Conservation (phyloP, 1,140 invertebrate genomes). For the Papilio helenus region DNA sequence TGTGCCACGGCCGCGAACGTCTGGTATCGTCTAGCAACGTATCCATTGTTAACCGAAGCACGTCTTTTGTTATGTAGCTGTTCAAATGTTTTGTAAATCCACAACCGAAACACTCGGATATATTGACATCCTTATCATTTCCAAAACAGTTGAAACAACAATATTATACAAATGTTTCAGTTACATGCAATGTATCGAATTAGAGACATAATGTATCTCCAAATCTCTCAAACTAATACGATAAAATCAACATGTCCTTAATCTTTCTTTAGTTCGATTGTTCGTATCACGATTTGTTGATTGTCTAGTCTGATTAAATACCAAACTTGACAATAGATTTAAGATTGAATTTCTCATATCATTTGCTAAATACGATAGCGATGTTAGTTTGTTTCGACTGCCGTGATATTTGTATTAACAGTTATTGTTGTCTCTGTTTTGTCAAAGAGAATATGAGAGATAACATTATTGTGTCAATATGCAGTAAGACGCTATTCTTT, state of each 20-base stretch:
- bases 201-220: background rate
- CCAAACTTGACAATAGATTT: background rate
- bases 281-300: background rate
- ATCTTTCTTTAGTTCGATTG: background rate
- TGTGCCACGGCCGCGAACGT: slow-evolving; percentile 51
- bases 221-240: background rate
- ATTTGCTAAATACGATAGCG: slow-evolving; percentile 19
- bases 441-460: background rate
- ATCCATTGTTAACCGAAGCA: background rate
- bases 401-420: background rate
- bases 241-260: background rate
- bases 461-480: too few species aligned
- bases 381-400: background rate
- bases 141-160: background rate
- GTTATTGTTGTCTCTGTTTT: background rate
- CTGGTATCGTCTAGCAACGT: slow-evolving; percentile 40
- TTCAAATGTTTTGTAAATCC: slow-evolving; percentile 3
- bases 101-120: background rate
- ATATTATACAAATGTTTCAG: background rate
- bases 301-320: background rate
- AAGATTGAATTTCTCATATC: background rate
- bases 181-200: background rate
- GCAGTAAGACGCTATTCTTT: background rate
- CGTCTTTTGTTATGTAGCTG: slow-evolving; percentile 29
- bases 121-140: background rate